Evolutionary conservation across 2,113 vertebrate genomes (phyloP).

Genomic region (Struthio camelus): DNA sequence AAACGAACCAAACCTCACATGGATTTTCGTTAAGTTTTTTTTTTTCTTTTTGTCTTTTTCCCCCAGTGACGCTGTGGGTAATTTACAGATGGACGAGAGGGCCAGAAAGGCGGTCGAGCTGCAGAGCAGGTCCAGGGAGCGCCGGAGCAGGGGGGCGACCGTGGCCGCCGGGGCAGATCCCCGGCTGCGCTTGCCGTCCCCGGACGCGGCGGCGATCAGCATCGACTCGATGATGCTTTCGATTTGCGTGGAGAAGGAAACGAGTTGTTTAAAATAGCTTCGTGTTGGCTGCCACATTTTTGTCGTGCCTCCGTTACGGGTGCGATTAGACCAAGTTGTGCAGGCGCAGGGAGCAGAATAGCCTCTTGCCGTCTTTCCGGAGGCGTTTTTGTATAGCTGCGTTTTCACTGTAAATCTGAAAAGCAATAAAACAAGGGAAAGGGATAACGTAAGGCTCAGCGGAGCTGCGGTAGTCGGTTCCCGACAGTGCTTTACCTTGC

Average conservation of each 20-base stretch:
- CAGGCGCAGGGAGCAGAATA: not conserved
- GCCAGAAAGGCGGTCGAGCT: too few relatives aligned
- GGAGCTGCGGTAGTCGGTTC: not conserved
- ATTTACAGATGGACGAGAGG: not conserved
- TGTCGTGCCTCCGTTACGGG: rapidly evolving
- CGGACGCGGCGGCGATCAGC: rapidly evolving
- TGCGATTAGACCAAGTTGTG: not conserved
- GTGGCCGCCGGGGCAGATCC: too few relatives aligned
- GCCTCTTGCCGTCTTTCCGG: not conserved
- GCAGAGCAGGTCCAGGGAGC: too few relatives aligned
- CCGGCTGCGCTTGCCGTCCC: not conserved
- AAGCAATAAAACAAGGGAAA: not conserved
- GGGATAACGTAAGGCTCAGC: not conserved
- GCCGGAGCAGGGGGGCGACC: too few relatives aligned
- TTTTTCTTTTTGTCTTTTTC: rapidly evolving
- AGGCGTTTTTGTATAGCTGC: not conserved
- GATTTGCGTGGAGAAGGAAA: not conserved
- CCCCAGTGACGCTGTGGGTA: rapidly evolving
- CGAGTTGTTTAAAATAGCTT: not conserved
- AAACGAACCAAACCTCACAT: not conserved
- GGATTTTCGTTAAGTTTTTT: not conserved
- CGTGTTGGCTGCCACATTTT: not conserved
- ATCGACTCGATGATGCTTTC: rapidly evolving
- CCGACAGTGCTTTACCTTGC: not conserved
- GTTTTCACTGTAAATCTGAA: not conserved